Evolutionary conservation across 2,113 vertebrate genomes (phyloP).

Genomic region (Clarias magur): DNA sequence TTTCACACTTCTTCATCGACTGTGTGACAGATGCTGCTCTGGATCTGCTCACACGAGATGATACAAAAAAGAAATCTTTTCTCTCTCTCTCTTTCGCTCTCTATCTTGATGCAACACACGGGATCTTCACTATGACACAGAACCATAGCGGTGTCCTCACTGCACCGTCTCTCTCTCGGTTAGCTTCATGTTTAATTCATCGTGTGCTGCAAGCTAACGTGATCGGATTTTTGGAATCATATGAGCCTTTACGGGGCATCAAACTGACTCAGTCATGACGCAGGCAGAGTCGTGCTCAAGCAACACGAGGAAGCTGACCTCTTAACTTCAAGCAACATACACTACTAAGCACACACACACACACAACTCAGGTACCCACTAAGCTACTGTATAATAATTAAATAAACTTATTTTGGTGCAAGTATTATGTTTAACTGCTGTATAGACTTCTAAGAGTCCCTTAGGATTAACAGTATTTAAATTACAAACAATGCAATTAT

Average conservation of each 20-base stretch:
- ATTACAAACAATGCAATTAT: neutral
- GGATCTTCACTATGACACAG: neutral
- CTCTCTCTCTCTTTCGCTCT: too few relatives aligned
- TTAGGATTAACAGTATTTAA: neutral
- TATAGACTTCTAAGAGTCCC: neutral
- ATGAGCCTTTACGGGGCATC: constrained; percentile 26
- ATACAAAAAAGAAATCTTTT: constrained; percentile 1
- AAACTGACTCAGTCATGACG: constrained; percentile 32
- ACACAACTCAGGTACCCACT: neutral
- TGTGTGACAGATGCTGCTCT: constrained; percentile 3
- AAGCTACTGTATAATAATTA: neutral
- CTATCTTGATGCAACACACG: neutral
- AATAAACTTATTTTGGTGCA: neutral
- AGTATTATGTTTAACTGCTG: neutral
- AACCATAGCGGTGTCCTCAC: neutral
- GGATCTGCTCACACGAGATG: neutral
- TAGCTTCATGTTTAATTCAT: constrained; percentile 31
- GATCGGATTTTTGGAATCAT: constrained; percentile 28
- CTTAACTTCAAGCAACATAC: neutral
- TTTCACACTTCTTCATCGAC: neutral
- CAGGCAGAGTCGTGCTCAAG: neutral
- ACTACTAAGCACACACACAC: neutral
- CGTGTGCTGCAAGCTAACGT: constrained; percentile 6
- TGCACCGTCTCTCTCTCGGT: neutral
- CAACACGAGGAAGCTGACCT: neutral